Evolutionary conservation across 2,113 vertebrate genomes (phyloP), one percentile per base, ranked within the genome.

Genomic region (Nesogale talazaci): DNA sequence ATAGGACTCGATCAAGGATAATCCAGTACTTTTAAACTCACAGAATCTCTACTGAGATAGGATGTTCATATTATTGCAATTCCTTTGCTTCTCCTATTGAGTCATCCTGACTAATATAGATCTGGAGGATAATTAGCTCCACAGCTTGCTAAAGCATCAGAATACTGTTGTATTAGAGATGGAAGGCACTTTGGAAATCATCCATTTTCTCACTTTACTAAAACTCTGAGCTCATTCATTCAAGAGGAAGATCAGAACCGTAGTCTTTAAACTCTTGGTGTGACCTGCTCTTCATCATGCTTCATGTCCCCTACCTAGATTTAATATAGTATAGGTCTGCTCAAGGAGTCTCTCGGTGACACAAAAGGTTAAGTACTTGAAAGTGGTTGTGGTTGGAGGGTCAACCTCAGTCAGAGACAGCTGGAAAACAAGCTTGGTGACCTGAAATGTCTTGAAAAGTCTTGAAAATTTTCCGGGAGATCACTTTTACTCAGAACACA

Each of bases 31-130:
- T 27, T 77, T 76, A 74, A 78, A 86, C 76, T 74, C 25, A 82
- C 16, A 82, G 56, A 84, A 81, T 95, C 84, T 34, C 3, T 20
- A 42, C 15, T 52, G n/a, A 23, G 19, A 36, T 23, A 94, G 56
- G 34, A 75, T 27, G 72, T 65, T 40, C 29, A 89, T 6, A 78
- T 3, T 11, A 70, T 3, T 76, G 76, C 11, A 25, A 14, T 93
- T 67, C 6, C 25, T 72, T 75, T 74, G 23, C 15, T 77, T 89
- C 92, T 81, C 42, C 63, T 94, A 72, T 4, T 23, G 38, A 75
- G 36, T 85, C 34, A 29, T 11, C 59, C 36, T 94, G 76, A 92
- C 57, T 85, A 65, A 92, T 46, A 59, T 65, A 88, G 40, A 15
- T 79, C 31, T 87, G 34, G 56, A 19, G 34, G n/a, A 20, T 69